Evolutionary conservation across 2,113 vertebrate species (phyloP).

Genomic region (Rhea americana): DNA sequence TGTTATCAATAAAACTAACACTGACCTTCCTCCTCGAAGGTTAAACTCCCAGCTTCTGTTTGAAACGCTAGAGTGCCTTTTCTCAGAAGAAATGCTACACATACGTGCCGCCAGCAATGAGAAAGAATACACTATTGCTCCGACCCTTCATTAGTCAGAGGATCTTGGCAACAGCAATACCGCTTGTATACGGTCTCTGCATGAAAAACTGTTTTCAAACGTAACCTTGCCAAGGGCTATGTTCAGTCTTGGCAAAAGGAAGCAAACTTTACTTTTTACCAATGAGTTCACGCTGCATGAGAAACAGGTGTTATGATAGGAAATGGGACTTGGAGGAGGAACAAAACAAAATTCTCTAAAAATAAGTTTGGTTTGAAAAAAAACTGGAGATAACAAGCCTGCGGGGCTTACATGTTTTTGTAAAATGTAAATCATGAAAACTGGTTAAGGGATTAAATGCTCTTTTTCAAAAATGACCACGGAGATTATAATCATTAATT

Average conservation of each 20-base stretch:
- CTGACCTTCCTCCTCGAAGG: conserved; percentile 79
- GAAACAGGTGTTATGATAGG: conserved; percentile 79
- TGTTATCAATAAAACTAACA: conserved; percentile 77
- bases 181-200: conserved; percentile 70
- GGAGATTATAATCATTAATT: conserved; percentile 85
- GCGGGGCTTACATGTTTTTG: conserved; percentile 70
- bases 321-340: conserved; percentile 66
- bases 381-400: conserved; percentile 68
- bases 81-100: conserved; percentile 77
- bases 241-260: conserved; percentile 79
- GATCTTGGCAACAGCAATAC: conserved; percentile 75
- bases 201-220: conserved; percentile 83
- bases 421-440: conserved; percentile 81
- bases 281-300: conserved; percentile 76
- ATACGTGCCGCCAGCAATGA: conserved; percentile 70
- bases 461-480: conserved; percentile 80
- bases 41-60: conserved; percentile 77
- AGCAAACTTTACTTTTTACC: conserved; percentile 80
- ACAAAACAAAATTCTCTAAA: conserved; percentile 72
- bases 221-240: conserved; percentile 85
- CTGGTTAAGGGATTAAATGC: conserved; percentile 77
- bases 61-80: conserved; percentile 73
- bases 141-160: conserved; percentile 79
- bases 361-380: conserved; percentile 63
- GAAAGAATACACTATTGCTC: conserved; percentile 68